Conservation (phyloP, 2,797 vertebrate genomes). For the Cottoperca gobio region DNA sequence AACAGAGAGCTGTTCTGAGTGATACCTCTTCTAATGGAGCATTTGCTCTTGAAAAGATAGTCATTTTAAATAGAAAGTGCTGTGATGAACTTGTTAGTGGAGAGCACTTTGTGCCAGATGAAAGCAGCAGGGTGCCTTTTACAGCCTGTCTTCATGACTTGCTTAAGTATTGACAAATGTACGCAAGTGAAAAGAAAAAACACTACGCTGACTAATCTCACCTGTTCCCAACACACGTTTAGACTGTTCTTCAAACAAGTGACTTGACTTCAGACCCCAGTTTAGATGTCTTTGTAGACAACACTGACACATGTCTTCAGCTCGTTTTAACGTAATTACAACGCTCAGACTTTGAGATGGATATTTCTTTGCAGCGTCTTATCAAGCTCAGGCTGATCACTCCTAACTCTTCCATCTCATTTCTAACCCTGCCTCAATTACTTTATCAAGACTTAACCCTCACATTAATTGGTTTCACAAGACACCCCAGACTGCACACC, state of each 20-base stretch:
- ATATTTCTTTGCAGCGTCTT: conserved; percentile 11
- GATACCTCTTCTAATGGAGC: neutral
- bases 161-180: neutral
- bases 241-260: neutral
- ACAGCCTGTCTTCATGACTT: neutral
- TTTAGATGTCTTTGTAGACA: conserved; percentile 1
- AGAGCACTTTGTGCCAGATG: neutral
- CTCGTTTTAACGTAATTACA: neutral
- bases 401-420: conserved; percentile 53
- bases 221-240: neutral
- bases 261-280: neutral
- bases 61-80: neutral
- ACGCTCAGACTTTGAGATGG: neutral
- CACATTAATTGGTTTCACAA: conserved; percentile 71
- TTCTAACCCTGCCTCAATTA: conserved; percentile 57
- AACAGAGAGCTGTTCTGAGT: neutral
- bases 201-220: neutral
- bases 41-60: neutral
- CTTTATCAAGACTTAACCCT: conserved; percentile 70
- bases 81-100: neutral
- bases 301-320: neutral
- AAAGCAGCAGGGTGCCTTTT: neutral
- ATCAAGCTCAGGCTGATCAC: conserved; percentile 34
- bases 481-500: conserved; percentile 69
- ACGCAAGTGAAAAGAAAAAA: neutral